Conservation (phyloP, 2,888 invertebrate genomes). For the Parnassius mnemosyne region DNA sequence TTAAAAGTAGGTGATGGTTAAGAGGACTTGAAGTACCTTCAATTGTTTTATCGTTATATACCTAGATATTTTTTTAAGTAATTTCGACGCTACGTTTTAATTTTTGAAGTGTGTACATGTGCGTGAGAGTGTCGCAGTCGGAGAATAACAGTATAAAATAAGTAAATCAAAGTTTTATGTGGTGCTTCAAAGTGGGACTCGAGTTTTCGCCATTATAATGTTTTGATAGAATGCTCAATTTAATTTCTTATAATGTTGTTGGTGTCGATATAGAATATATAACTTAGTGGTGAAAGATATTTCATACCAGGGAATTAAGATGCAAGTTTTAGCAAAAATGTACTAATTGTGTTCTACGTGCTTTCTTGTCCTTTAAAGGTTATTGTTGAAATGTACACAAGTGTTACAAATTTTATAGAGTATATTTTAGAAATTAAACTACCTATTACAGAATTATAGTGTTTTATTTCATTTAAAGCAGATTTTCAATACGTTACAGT, state of each 20-base stretch:
- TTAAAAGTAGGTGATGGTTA: slow-evolving; percentile 37
- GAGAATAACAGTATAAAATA: neutral
- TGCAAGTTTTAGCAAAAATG: slow-evolving; percentile 28
- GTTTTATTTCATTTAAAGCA: slow-evolving; percentile 37
- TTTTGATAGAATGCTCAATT: slow-evolving; percentile 64
- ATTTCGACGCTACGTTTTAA: neutral
- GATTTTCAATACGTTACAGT: slow-evolving; percentile 28
- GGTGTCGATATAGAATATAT: slow-evolving; percentile 45
- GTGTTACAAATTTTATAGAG: slow-evolving; percentile 70
- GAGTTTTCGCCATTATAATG: slow-evolving; percentile 12
- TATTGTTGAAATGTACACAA: slow-evolving; percentile 76
- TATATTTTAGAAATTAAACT: slow-evolving; percentile 72
- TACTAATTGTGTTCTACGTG: slow-evolving; percentile 46
- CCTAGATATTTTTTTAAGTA: slow-evolving; percentile 6
- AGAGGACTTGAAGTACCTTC: neutral
- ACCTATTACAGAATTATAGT: slow-evolving; percentile 54
- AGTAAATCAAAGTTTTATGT: too few species aligned
- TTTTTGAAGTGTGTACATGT: neutral
- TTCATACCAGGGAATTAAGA: slow-evolving; percentile 34
- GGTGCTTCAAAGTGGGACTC: neutral
- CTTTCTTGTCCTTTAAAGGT: slow-evolving; percentile 70
- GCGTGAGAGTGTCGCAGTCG: slow-evolving; percentile 8
- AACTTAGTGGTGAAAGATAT: slow-evolving; percentile 60
- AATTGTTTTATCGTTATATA: neutral
- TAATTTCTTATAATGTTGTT: slow-evolving; percentile 52